Evolutionary conservation across 2,888 invertebrate species (phyloP).

Genomic region (Xanthia icteritia): DNA sequence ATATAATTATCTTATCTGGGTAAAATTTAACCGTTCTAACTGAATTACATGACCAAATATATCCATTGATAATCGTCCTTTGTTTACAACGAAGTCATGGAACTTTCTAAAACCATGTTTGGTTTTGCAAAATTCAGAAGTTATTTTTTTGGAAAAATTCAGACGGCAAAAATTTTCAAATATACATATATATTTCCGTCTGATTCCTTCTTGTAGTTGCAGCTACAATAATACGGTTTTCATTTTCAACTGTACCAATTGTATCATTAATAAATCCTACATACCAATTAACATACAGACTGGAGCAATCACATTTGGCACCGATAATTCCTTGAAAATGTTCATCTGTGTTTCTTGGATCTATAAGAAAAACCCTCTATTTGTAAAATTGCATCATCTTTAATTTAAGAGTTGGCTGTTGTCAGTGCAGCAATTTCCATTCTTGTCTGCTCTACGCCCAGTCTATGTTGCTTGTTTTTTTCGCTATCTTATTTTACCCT

Average conservation of each 20-base stretch:
- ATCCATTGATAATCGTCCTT: constrained; percentile 71
- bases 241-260: not conserved
- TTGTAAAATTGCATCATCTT: constrained; percentile 55
- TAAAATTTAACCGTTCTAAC: constrained; percentile 83
- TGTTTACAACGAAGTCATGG: constrained; percentile 20
- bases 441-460: constrained; percentile 5
- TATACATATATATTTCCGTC: not conserved
- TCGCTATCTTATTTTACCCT: constrained; percentile 6
- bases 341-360: constrained; percentile 19
- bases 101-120: constrained; percentile 18
- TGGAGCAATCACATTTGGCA: constrained; percentile 20
- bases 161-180: not conserved
- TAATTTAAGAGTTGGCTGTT: constrained; percentile 55
- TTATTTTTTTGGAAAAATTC: not conserved
- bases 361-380: constrained; percentile 15
- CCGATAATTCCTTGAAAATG: constrained; percentile 11
- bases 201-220: not conserved
- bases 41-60: constrained; percentile 82
- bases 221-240: not conserved
- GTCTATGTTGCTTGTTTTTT: constrained; percentile 25
- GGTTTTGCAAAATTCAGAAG: not conserved
- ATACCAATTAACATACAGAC: not conserved
- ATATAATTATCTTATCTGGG: constrained; percentile 83
- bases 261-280: constrained; percentile 2
- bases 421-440: constrained; percentile 31